Conservation (phyloP, 2,888 invertebrate species). For the Zaprionus bogoriensis region DNA sequence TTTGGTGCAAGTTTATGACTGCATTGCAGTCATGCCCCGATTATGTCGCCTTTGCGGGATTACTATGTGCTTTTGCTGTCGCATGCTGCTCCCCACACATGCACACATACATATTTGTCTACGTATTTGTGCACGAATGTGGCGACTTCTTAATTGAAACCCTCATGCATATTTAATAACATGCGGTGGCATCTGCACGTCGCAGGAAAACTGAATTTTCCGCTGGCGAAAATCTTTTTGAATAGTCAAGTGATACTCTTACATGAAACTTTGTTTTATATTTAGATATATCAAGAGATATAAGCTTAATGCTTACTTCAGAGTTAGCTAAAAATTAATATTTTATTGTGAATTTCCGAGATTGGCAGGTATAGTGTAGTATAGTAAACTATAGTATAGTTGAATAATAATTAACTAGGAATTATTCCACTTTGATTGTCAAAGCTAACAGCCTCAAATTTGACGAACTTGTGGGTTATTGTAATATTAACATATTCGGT, state of each 20-base stretch:
- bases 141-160: neutral
- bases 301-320: too few species aligned
- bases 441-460: too few species aligned
- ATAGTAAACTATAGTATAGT: too few species aligned
- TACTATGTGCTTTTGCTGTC: conserved; percentile 23
- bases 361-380: too few species aligned
- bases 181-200: conserved; percentile 1
- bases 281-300: too few species aligned
- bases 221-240: neutral
- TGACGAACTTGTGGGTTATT: too few species aligned
- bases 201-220: neutral
- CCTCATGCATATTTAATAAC: conserved; percentile 11
- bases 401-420: too few species aligned
- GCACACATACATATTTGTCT: neutral
- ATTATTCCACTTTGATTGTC: too few species aligned
- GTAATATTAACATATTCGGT: too few species aligned
- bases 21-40: conserved; percentile 62
- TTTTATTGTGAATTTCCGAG: too few species aligned
- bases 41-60: conserved; percentile 51
- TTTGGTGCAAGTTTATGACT: conserved; percentile 73
- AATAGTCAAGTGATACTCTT: neutral
- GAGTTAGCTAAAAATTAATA: too few species aligned
- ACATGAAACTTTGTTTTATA: too few species aligned
- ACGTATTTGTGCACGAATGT: neutral
- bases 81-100: neutral